phyloP scores from a whole-genome alignment of 2,888 invertebrate species.

The Aleiodes alternator region DNA sequence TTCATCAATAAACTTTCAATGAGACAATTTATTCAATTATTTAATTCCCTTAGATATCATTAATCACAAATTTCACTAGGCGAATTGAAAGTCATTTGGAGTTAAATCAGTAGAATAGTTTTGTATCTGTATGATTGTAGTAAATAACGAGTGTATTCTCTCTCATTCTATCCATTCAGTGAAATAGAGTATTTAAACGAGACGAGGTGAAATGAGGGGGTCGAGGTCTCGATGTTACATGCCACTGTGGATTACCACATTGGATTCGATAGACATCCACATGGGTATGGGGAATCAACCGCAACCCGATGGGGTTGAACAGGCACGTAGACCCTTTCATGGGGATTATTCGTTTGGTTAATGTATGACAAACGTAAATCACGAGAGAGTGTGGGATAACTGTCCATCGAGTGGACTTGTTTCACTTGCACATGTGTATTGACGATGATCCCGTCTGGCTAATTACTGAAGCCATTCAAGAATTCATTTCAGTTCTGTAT shows the following conservation, averaged over 20 bases:
- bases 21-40: too few relatives aligned
- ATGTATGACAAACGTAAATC: slow-evolving; percentile 67
- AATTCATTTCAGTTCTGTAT: neutral
- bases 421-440: slow-evolving; percentile 25
- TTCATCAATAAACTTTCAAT: too few relatives aligned
- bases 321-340: slow-evolving; percentile 68
- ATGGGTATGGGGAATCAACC: slow-evolving; percentile 13
- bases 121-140: neutral
- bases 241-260: slow-evolving; percentile 28
- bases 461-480: neutral
- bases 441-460: slow-evolving; percentile 25
- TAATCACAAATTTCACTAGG: too few relatives aligned
- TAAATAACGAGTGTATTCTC: neutral
- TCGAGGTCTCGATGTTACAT: slow-evolving; percentile 47
- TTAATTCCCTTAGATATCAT: too few relatives aligned
- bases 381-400: slow-evolving; percentile 50
- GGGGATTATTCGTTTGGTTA: slow-evolving; percentile 73
- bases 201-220: slow-evolving; percentile 22
- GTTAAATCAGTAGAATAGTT: neutral
- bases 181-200: slow-evolving; percentile 15
- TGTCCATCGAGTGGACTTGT: slow-evolving; percentile 41
- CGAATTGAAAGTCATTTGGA: too few relatives aligned
- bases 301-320: slow-evolving; percentile 54
- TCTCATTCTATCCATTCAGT: neutral
- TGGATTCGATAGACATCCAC: slow-evolving; percentile 22